Percentiles rank a stretch among this genome's conserved stretches.
Evolutionary conservation across 2,797 vertebrate species (phyloP).

Genomic region (Anguilla megastoma): DNA sequence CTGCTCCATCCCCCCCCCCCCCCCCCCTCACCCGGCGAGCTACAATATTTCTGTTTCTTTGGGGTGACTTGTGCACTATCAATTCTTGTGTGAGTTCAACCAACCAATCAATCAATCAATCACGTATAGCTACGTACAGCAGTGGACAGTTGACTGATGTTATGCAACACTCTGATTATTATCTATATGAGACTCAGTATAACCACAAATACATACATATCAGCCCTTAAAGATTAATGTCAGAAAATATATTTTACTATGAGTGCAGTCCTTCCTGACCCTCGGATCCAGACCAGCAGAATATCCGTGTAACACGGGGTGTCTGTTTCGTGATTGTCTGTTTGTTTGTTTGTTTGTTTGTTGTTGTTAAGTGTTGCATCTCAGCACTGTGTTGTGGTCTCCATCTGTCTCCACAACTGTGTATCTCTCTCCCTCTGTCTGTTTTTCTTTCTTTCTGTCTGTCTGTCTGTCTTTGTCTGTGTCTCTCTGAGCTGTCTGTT

Average conservation of each 20-base stretch:
- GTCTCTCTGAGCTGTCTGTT: slow-evolving; percentile 74
- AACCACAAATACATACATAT: not conserved
- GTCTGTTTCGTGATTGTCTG: slow-evolving; percentile 33
- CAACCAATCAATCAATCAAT: not conserved
- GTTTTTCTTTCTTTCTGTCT: slow-evolving; percentile 71
- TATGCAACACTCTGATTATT: not conserved
- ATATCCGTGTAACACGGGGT: slow-evolving; percentile 39
- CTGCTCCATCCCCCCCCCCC: no score
- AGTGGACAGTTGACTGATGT: not conserved
- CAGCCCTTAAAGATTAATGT: not conserved
- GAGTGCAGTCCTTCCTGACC: not conserved
- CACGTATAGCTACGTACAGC: not conserved
- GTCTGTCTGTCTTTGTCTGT: slow-evolving; percentile 66
- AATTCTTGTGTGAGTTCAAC: not conserved
- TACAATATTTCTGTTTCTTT: not conserved
- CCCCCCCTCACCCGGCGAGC: not conserved
- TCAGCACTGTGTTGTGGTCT: slow-evolving; percentile 57
- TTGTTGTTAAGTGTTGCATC: slow-evolving; percentile 51
- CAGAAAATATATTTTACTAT: not conserved
- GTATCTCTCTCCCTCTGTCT: slow-evolving; percentile 66
- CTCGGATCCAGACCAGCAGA: not conserved
- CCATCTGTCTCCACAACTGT: slow-evolving; percentile 51
- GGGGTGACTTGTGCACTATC: not conserved
- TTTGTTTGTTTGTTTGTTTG: slow-evolving; percentile 22
- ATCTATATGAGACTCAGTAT: not conserved